phyloP scores from a whole-genome alignment of 1,140 invertebrate species.

The Scaptomyza pallida region DNA sequence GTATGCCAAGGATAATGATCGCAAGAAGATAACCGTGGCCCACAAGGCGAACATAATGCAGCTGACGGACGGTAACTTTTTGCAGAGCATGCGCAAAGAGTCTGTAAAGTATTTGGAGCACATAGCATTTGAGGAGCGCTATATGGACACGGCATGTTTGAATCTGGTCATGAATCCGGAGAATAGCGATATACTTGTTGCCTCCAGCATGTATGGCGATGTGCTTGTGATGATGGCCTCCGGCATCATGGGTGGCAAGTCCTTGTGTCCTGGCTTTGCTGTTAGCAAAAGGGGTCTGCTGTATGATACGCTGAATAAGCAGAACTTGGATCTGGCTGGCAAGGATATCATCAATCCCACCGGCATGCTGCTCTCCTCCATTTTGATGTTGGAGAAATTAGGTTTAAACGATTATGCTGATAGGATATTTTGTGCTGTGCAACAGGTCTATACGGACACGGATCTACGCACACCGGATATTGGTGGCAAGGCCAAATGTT shows the following conservation, averaged over 20 bases:
- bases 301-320: slow-evolving; percentile 34
- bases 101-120: slow-evolving; percentile 7
- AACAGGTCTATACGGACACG: slow-evolving; percentile 43
- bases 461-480: slow-evolving; percentile 55
- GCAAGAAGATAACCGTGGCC: slow-evolving; percentile 59
- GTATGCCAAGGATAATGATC: slow-evolving; percentile 37
- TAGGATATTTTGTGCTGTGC: slow-evolving; percentile 35
- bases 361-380: slow-evolving; percentile 44
- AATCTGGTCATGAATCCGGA: slow-evolving; percentile 48
- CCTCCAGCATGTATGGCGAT: slow-evolving; percentile 74
- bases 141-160: slow-evolving; percentile 58
- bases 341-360: slow-evolving; percentile 62
- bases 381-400: slow-evolving; percentile 46
- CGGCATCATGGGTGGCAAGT: slow-evolving; percentile 47
- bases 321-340: slow-evolving; percentile 7
- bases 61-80: slow-evolving; percentile 64
- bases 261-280: slow-evolving; percentile 49
- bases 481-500: slow-evolving; percentile 51
- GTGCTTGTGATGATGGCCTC: slow-evolving; percentile 49
- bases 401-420: slow-evolving; percentile 21
- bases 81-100: slow-evolving; percentile 42
- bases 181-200: slow-evolving; percentile 41
- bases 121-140: slow-evolving; percentile 55
- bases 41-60: slow-evolving; percentile 70
- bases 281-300: slow-evolving; percentile 36